Evolutionary conservation across 2,113 vertebrate species (phyloP).

Genomic region (Otolemur garnettii): DNA sequence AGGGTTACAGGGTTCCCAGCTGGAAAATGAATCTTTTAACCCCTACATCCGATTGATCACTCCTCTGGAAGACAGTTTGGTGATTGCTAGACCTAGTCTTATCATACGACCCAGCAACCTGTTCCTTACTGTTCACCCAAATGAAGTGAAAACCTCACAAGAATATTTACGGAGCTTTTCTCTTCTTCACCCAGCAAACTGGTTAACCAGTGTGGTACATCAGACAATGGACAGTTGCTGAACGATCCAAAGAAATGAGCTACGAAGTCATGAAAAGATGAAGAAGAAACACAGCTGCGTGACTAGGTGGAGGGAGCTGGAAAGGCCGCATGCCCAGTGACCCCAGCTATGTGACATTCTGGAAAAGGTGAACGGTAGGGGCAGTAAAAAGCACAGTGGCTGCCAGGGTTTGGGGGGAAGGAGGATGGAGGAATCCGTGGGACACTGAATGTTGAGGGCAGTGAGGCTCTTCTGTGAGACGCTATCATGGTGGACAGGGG

Average conservation of each 20-base stretch:
- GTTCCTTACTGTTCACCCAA: background rate
- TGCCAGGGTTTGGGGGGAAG: background rate
- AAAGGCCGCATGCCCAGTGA: fast-evolving
- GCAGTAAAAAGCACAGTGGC: background rate
- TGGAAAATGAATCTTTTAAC: background rate
- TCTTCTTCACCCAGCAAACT: fast-evolving
- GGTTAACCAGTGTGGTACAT: background rate
- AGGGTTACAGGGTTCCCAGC: background rate
- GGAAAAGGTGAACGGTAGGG: background rate
- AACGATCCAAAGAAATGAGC: background rate
- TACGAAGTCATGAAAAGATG: background rate
- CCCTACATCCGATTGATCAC: background rate
- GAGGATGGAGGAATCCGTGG: fast-evolving
- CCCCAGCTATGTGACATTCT: background rate
- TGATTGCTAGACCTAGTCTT: background rate
- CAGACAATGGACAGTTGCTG: background rate
- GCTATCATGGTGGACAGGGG: no score
- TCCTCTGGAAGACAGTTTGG: background rate
- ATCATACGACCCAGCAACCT: fast-evolving
- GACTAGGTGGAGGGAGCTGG: background rate
- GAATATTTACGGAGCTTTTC: fast-evolving
- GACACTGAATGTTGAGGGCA: no score
- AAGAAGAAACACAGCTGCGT: background rate
- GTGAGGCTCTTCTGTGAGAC: fast-evolving
- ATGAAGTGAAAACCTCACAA: fast-evolving